Conservation (phyloP, 1,140 invertebrate genomes). For the Ips nitidus region DNA sequence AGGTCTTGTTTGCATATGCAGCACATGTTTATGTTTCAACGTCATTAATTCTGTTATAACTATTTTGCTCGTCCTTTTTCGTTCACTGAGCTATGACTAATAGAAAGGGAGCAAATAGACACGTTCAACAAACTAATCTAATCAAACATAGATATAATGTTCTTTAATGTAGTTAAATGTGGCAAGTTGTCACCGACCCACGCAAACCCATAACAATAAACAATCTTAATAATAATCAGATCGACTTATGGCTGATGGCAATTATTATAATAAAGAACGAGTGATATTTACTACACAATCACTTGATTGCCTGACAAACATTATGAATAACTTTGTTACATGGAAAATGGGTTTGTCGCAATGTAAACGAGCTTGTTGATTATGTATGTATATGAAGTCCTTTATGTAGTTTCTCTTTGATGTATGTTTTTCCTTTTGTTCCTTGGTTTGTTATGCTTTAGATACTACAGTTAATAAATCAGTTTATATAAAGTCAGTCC, state of each 20-base stretch:
- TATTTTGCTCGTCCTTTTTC: too few species aligned
- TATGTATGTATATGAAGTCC: neutral
- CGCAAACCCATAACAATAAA: constrained; percentile 7
- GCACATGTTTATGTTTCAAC: neutral
- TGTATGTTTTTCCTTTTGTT: neutral
- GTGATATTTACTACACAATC: constrained; percentile 16
- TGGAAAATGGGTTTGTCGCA: constrained; percentile 7
- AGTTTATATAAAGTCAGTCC: too few species aligned
- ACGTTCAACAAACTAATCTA: too few species aligned
- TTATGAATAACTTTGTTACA: constrained; percentile 7
- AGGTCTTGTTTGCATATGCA: neutral
- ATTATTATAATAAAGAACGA: constrained; percentile 18
- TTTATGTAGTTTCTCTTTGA: neutral
- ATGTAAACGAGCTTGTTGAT: neutral
- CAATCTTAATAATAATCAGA: constrained; percentile 18
- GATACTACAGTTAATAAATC: too few species aligned
- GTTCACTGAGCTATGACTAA: too few species aligned
- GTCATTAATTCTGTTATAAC: too few species aligned
- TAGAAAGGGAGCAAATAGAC: too few species aligned
- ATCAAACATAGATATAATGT: too few species aligned
- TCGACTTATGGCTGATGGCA: constrained; percentile 14
- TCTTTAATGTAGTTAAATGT: neutral
- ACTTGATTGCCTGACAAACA: constrained; percentile 12
- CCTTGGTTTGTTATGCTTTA: neutral
- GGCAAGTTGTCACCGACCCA: constrained; percentile 11